Conservation (phyloP, 2,797 vertebrate genomes). For the Mormyrops attenuatus region DNA sequence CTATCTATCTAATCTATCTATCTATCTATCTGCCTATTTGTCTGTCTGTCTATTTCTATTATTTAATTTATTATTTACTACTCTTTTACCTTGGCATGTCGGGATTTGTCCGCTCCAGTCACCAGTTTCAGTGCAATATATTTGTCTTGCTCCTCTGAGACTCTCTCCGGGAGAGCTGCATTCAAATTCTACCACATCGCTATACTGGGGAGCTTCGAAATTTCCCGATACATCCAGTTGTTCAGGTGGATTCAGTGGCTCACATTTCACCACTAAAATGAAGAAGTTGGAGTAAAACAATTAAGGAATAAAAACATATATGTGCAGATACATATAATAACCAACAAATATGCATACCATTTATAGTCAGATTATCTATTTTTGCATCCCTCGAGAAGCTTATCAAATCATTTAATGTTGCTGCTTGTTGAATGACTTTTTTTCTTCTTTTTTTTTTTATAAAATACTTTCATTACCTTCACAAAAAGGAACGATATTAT, state of each 20-base stretch:
- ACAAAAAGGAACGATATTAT: slow-evolving; percentile 55
- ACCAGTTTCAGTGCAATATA: slow-evolving; percentile 51
- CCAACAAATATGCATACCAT: background rate
- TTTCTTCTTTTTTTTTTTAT: background rate
- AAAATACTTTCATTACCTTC: slow-evolving; percentile 43
- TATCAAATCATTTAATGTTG: background rate
- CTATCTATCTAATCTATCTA: too few relatives aligned
- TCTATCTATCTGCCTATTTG: too few relatives aligned
- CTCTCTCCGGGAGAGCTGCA: slow-evolving; percentile 30
- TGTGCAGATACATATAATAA: background rate
- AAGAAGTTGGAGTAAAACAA: background rate
- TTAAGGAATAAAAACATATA: background rate
- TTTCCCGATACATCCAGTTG: slow-evolving; percentile 43
- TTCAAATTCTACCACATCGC: slow-evolving; percentile 53
- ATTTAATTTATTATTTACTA: background rate
- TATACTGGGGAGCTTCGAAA: slow-evolving; percentile 42
- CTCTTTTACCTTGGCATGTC: slow-evolving; percentile 48
- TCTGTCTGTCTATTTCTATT: too few relatives aligned
- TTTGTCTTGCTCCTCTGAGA: slow-evolving; percentile 18
- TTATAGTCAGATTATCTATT: background rate
- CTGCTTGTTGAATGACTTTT: background rate
- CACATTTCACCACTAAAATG: slow-evolving; percentile 47
- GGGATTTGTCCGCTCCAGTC: slow-evolving; percentile 38
- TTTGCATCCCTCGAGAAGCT: background rate
- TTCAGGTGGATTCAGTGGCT: background rate